Base-by-base conservation (phyloP, 2,888 invertebrate genomes). In the Drosophila borborema region DNA sequence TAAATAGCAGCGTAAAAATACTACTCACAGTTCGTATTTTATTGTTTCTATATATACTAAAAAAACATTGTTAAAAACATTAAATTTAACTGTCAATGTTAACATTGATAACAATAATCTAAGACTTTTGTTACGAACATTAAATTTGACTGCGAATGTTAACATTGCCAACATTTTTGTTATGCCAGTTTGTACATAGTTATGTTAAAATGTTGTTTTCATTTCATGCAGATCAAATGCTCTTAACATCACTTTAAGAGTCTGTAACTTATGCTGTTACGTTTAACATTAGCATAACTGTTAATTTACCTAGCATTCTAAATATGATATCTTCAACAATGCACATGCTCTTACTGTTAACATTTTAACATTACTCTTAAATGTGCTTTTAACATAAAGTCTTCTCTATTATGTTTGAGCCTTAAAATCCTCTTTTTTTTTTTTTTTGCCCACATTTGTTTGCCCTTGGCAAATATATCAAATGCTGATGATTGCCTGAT, bases 401-500 rank as follows among this genome's bases (percentile, higher is more conserved):
- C 4, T 53, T 12, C 1, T 18, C 12, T 16, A n/a, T 14, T 18
- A 53, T 20, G 14, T 7, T 18, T 31, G 36, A 7, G n/a, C 5
- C 31, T 8, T 20, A 18, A 2, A 49, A 10, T 0, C 16, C 12
- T 45, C 14, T 16, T 3, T 9, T 6, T 14, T 16, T 3, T 9
- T 6, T 14, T 48, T 14, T 48, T 48, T 45, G 14, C 18, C 10
- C 38, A 9, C 38, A 3, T 36, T 14, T 68, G 60, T 62, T 56
- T 48, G 58, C 40, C 41, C n/a, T 38, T 64, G 43, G 62, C 67
- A 67, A 68, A 64, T 59, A 55, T 63, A 51, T 73, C 62, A 63
- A 62, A 51, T 41, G 46, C 16, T 77, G 67, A 53, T 54, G 68
- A 77, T 79, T 79, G 56, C 61, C 53, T 69, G 38, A n/a, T 51